A percentile compares a stretch with the other conserved stretches of the same genome.
Conservation (phyloP, 30 jellyfish, hydroid and myxozoan genomes). For the Hydractinia echinata region DNA sequence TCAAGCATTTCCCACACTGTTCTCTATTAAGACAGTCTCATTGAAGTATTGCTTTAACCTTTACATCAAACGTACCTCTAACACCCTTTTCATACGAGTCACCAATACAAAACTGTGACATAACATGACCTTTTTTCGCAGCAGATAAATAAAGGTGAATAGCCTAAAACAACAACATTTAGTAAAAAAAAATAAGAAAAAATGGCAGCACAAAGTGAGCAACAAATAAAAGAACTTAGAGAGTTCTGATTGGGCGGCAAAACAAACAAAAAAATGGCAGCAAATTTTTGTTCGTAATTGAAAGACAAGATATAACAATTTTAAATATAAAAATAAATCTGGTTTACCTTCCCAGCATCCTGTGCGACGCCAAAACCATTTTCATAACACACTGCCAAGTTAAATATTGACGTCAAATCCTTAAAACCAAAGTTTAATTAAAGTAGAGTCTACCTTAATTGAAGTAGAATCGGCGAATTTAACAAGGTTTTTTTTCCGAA, state of each 20-base stretch:
- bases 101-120: slow-evolving; percentile 14
- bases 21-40: too few relatives aligned
- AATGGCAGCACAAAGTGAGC: not conserved
- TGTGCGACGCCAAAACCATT: slow-evolving; percentile 22
- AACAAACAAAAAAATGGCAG: too few relatives aligned
- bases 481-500: not conserved
- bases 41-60: not conserved
- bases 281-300: too few relatives aligned
- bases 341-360: slow-evolving; percentile 13
- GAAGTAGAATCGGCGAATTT: not conserved
- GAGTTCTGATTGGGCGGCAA: too few relatives aligned
- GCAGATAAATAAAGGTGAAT: not conserved
- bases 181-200: not conserved
- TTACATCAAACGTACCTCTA: slow-evolving; percentile 7
- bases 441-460: not conserved
- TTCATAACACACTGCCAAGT: slow-evolving; percentile 30
- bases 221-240: too few relatives aligned
- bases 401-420: slow-evolving; percentile 14
- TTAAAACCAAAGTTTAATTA: not conserved
- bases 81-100: slow-evolving; percentile 1
- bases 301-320: too few relatives aligned
- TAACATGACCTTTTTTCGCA: slow-evolving; percentile 29
- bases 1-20: too few relatives aligned
- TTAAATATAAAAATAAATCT: not conserved
- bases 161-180: slow-evolving; percentile 12